Conservation (phyloP, 2,113 vertebrate genomes). For the Bubo blakistoni region DNA sequence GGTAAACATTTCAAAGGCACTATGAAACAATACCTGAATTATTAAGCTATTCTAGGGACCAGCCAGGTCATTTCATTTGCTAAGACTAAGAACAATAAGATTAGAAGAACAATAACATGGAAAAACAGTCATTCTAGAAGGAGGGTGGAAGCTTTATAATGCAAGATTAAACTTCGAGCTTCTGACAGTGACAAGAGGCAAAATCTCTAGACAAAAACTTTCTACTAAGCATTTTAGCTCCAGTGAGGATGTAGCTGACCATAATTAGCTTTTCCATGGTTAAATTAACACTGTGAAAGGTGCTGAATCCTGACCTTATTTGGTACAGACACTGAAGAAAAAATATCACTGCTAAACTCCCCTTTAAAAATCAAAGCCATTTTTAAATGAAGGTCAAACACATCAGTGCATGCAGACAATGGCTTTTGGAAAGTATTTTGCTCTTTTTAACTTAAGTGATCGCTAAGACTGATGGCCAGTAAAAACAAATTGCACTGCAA, state of each 20-base stretch:
- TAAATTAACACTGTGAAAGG: conserved; percentile 10
- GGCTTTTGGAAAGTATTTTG: background rate
- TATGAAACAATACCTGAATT: conserved; percentile 13
- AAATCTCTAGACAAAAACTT: background rate
- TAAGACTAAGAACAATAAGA: background rate
- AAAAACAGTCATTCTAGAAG: background rate
- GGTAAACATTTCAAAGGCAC: conserved; percentile 38
- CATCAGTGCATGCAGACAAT: background rate
- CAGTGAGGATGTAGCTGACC: background rate
- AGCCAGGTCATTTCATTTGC: conserved; percentile 8
- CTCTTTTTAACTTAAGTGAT: background rate
- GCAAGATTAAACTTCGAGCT: background rate
- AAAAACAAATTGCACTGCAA: background rate
- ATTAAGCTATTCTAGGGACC: conserved; percentile 7
- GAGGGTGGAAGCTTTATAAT: background rate
- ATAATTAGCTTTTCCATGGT: background rate
- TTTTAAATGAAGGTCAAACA: conserved; percentile 4
- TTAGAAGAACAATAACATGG: background rate
- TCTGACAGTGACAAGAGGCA: background rate
- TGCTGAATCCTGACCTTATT: background rate
- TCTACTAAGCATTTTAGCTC: background rate
- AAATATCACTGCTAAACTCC: background rate
- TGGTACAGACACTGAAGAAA: background rate
- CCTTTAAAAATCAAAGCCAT: background rate
- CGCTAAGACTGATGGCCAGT: background rate